Conservation (phyloP, 2,888 invertebrate species). For the Entomobrya proxima region DNA sequence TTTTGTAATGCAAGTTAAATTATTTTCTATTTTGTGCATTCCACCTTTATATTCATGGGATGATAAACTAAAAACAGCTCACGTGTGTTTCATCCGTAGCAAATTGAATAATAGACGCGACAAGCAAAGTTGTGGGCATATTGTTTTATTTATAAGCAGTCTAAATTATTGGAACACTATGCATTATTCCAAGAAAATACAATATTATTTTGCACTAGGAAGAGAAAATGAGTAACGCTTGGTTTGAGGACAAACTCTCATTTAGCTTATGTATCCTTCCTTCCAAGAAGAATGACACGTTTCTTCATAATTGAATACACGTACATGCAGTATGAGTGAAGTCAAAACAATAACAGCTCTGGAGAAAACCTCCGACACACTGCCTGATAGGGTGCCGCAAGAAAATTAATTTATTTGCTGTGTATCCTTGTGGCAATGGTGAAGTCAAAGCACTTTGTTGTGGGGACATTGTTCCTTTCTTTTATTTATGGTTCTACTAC, state of each 20-base stretch:
- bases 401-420: constrained; percentile 63
- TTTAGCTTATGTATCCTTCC: not conserved
- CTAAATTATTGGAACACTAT: no score
- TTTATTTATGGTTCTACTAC: not conserved
- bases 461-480: constrained; percentile 1
- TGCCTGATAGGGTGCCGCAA: constrained; percentile 38
- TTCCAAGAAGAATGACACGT: not conserved
- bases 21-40: not conserved
- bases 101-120: no score
- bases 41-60: no score
- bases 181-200: not conserved
- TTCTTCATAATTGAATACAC: not conserved
- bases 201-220: not conserved
- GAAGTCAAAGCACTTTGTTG: constrained; percentile 22
- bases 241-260: not conserved
- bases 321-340: not conserved
- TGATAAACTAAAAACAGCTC: no score
- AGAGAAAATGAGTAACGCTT: not conserved
- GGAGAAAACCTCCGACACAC: constrained; percentile 23
- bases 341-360: not conserved
- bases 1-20: not conserved
- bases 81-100: no score
- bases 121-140: no score
- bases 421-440: constrained; percentile 19
- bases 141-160: no score